Evolutionary conservation across 2,797 vertebrate genomes (phyloP).

Genomic region (Danio choprae): DNA sequence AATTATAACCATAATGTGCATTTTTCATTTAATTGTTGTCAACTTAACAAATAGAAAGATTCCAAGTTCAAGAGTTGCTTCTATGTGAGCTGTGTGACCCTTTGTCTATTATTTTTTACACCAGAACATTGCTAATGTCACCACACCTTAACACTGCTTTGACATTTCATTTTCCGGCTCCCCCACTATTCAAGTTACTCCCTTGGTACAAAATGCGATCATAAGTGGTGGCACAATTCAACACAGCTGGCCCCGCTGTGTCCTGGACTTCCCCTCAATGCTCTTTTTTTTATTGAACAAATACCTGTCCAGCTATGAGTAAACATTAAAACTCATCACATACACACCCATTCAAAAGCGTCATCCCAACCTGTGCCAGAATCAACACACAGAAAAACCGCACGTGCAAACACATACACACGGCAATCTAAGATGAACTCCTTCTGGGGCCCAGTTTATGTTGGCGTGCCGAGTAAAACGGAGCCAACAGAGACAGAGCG

Average conservation of each 20-base stretch:
- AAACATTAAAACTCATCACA: slow-evolving; percentile 52
- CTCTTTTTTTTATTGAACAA: slow-evolving; percentile 22
- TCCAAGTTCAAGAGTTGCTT: background rate
- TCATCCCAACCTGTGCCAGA: slow-evolving; percentile 32
- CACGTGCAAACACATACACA: slow-evolving; percentile 50
- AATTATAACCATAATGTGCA: background rate
- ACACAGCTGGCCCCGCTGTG: slow-evolving; percentile 7
- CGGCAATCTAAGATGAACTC: slow-evolving; percentile 46
- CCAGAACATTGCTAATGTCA: background rate
- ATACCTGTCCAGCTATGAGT: slow-evolving; percentile 47
- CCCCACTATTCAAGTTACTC: background rate
- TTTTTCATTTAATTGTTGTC: background rate
- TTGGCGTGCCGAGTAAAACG: slow-evolving; percentile 48
- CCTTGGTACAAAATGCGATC: background rate
- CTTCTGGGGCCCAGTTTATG: slow-evolving; percentile 50
- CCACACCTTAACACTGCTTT: background rate
- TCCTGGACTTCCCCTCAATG: slow-evolving; percentile 14
- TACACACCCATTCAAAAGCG: slow-evolving; percentile 37
- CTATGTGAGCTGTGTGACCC: background rate
- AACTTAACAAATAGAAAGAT: background rate
- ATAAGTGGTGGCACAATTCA: slow-evolving; percentile 19
- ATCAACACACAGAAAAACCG: slow-evolving; percentile 41
- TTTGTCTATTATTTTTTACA: too few relatives aligned
- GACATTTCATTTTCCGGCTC: background rate
- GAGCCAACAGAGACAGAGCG: slow-evolving; percentile 35